Conservation (phyloP, 2,113 vertebrate species). For the Hippocampus abdominalis region DNA sequence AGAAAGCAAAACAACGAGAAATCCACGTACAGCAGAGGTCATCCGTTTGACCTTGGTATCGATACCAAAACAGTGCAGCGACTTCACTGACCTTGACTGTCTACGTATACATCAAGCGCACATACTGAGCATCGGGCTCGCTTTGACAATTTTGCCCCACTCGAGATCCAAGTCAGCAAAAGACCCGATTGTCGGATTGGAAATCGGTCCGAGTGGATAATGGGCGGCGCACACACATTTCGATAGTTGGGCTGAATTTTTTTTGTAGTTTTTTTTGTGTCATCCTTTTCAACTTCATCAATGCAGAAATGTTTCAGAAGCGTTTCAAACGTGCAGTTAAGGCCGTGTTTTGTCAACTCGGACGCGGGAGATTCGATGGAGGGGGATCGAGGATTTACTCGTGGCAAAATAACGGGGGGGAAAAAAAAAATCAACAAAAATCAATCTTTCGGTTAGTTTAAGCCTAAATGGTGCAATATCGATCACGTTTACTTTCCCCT, state of each 20-base stretch:
- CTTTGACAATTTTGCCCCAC: background rate
- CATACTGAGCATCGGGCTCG: background rate
- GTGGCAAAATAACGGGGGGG: background rate
- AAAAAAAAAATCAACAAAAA: constrained; percentile 13
- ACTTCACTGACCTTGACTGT: background rate
- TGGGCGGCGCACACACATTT: too few relatives aligned
- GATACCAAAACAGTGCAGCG: background rate
- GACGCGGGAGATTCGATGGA: constrained; percentile 24
- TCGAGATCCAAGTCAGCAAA: background rate
- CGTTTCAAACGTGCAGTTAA: background rate
- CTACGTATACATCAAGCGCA: background rate
- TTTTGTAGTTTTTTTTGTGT: too few relatives aligned
- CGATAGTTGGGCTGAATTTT: too few relatives aligned
- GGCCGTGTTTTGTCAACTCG: background rate
- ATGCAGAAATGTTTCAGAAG: background rate
- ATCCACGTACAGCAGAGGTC: background rate
- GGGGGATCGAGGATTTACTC: constrained; percentile 27
- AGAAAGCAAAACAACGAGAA: background rate
- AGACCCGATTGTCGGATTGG: background rate
- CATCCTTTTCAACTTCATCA: background rate
- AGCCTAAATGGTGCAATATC: constrained; percentile 40
- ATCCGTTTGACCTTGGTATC: background rate
- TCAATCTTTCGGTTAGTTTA: constrained; percentile 22
- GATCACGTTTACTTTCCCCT: constrained; percentile 17
- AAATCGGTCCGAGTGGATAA: too few relatives aligned